Evolutionary conservation across 1,140 invertebrate genomes (phyloP), one percentile per base, ranked within the genome.

Genomic region (Cyphomyrmex costatus): DNA sequence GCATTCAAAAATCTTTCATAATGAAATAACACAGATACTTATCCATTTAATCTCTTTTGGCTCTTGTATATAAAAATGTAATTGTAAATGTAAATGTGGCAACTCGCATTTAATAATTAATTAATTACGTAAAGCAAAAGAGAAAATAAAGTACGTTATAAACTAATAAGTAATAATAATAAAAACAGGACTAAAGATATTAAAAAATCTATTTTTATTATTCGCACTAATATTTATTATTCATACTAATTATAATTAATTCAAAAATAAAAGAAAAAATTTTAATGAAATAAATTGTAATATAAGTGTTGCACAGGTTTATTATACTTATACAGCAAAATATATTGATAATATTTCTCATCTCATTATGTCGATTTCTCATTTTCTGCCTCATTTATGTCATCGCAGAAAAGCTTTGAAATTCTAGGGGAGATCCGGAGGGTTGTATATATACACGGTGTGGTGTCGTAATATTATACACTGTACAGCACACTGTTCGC

Each of bases 371-470:
- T 36, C 14, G 7, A 14, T 78, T 12, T 14, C 36, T 61, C 56
- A 10, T 30, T 21, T 42, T 6, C 27, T 24, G 36, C 1, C 19
- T 46, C 7, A 42, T 46, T 63, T 77, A 42, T 36, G 33, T 19
- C 19, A 33, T 33, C 30, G 30, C 21, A 21, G 30, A 10, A 60
- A 65, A 21, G 3, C 58, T 78, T 87, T 61, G 66, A 89, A 89
- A 89, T 89, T 60, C 84, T 58, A 49, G n/a, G 24, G 27, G 42
- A 76, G 60, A 63, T 83, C 74, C 77, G 53, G 68, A 79, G 68
- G 58, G 7, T 10, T 19, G 27, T 76, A 33, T 51, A 21, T 27
- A 36, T 14, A n/a, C 21, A 56, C 14, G 19, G 7, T 24, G n/a
- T 24, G n/a, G 53, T 89, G 86, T 77, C 71, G 82, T 73, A 88